Evolutionary conservation across 2,797 vertebrate species (phyloP).

Genomic region (Microchirus variegatus): DNA sequence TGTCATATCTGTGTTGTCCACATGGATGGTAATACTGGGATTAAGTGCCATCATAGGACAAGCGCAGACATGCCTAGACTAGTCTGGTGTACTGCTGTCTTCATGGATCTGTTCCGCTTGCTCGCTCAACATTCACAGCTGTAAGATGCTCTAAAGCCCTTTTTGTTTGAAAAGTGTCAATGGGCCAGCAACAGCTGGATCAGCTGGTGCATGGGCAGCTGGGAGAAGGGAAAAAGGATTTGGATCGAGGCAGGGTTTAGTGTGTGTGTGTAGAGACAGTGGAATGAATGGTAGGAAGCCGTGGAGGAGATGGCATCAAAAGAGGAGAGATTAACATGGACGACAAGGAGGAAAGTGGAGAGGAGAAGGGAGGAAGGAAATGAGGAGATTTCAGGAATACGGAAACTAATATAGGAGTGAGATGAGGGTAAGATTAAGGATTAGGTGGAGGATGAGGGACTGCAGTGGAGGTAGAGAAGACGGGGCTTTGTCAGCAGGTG

Average conservation of each 20-base stretch:
- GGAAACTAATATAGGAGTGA: conserved; percentile 40
- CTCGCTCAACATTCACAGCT: conserved; percentile 61
- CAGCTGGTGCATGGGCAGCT: conserved; percentile 70
- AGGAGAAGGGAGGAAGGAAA: conserved; percentile 8
- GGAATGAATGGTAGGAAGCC: conserved; percentile 55
- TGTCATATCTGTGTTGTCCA: too few relatives aligned
- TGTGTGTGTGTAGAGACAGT: conserved; percentile 53
- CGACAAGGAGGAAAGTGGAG: conserved; percentile 36
- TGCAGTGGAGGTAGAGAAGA: conserved; percentile 34
- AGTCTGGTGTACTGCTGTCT: conserved; percentile 29
- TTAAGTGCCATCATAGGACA: conserved; percentile 28
- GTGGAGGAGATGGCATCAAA: conserved; percentile 40
- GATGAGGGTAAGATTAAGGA: conserved; percentile 62
- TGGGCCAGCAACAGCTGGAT: conserved; percentile 75
- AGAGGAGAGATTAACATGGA: conserved; percentile 58
- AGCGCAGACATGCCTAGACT: conserved; percentile 27
- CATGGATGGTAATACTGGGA: too few relatives aligned
- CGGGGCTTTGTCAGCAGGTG: conserved; percentile 64
- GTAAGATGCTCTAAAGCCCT: conserved; percentile 67
- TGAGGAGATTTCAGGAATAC: conserved; percentile 58
- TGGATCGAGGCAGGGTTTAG: conserved; percentile 61
- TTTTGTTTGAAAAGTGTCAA: conserved; percentile 79
- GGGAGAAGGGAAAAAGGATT: conserved; percentile 69
- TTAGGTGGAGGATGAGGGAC: conserved; percentile 49
- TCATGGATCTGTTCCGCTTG: conserved; percentile 57